Evolutionary conservation across 2,113 vertebrate genomes (phyloP).

Genomic region (Bubo bubo): DNA sequence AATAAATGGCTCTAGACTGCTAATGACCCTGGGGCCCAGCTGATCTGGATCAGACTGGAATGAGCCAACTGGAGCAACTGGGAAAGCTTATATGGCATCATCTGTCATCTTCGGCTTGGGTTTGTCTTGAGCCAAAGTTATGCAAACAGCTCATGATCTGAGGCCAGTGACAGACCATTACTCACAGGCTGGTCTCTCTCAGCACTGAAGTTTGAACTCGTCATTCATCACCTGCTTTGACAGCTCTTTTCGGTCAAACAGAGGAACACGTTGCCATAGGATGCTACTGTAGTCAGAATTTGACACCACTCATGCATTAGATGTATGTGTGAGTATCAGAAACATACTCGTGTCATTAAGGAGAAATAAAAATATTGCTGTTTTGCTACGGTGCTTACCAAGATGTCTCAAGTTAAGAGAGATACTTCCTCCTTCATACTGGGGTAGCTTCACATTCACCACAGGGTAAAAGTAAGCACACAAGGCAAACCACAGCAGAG

Average conservation of each 20-base stretch:
- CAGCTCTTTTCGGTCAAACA: background rate
- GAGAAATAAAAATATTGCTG: background rate
- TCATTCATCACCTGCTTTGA: background rate
- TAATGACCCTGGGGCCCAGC: background rate
- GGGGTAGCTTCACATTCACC: background rate
- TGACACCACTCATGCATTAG: background rate
- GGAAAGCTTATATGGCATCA: constrained; percentile 9
- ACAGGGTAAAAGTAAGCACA: background rate
- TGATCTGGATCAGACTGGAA: constrained; percentile 17
- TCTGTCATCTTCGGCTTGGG: background rate
- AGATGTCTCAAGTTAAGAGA: background rate
- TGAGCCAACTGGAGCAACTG: background rate
- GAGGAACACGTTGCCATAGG: background rate
- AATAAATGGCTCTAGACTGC: background rate
- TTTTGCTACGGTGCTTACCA: background rate
- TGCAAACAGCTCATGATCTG: constrained; percentile 48
- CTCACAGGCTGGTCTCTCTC: constrained; percentile 16
- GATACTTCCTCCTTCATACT: background rate
- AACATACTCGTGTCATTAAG: background rate
- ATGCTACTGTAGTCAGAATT: background rate
- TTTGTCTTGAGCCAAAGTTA: background rate
- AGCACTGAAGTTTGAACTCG: background rate
- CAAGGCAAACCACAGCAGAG: background rate
- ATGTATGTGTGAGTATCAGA: background rate
- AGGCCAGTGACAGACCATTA: constrained; percentile 32